These are phyloP conservation scores for Antigone vipio DNA, from an alignment of 2,113 vertebrate species.

Conservation along the genomic window DNA sequence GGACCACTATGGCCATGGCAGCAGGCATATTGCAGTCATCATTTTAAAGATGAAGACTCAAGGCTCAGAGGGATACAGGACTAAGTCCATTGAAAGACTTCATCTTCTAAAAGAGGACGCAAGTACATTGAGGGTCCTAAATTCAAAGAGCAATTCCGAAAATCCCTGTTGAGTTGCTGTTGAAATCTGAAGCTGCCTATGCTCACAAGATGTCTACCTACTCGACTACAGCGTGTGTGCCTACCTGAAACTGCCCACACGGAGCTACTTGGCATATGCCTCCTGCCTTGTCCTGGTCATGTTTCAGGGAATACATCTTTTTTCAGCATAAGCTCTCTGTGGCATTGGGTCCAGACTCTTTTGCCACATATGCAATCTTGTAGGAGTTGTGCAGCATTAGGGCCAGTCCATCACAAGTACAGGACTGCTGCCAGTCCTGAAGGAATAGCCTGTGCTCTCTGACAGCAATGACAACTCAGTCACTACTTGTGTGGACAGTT, in stretches of 20 bases:
- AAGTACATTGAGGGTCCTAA: neutral
- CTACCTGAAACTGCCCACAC: neutral
- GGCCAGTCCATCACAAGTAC: neutral
- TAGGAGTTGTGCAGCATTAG: neutral
- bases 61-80: neutral
- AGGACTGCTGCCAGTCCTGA: neutral
- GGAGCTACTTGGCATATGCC: neutral
- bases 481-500: neutral
- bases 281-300: neutral
- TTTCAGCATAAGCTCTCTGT: neutral
- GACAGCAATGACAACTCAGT: neutral
- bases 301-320: neutral
- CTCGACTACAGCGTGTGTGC: neutral
- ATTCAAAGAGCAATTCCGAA: neutral
- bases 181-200: neutral
- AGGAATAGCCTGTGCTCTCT: neutral
- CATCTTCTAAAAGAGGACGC: neutral
- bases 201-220: neutral
- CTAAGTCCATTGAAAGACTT: neutral
- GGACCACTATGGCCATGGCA: rapidly evolving
- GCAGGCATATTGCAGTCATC: neutral
- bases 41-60: neutral
- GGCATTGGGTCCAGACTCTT: neutral
- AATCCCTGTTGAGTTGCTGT: neutral
- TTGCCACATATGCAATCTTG: neutral